Base-by-base conservation (phyloP, 30 jellyfish, hydroid and myxozoan genomes). In the Catostylus mosaicus region DNA sequence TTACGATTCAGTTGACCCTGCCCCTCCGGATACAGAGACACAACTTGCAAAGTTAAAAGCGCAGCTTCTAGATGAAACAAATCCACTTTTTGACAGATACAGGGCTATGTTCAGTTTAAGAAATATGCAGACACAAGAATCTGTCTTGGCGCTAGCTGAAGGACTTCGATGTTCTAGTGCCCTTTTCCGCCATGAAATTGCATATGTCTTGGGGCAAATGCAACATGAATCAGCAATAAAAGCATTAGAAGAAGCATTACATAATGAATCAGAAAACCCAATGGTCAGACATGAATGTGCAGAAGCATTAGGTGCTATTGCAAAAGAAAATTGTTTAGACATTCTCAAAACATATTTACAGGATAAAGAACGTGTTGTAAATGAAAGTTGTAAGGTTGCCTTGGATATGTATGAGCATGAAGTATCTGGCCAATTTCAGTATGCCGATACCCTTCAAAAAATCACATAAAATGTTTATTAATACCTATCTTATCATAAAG, bases 221-320 rank as follows among this genome's bases (percentile, higher is more conserved):
- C 97, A 95, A 22, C 93, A 90, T 38, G 80, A 79, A 30, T 92
- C 82, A 5, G 90, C 98, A 1, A 83, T 82, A 10, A 75, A 75
- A 1, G 96, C 97, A 45, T 80, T 95, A 20, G 80, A 38, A 73
- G 60, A 19, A 27, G 20, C 97, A 1, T 32, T 89, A 46, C 36
- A 69, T 20, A 80, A 90, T 69, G 52, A 63, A 8, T 12, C 74
- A 3, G 98, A 95, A 77, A 95, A 84, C 34, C 88, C 93, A 43
- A 95, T 95, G 99, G 99, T 95, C 4, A 96, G 99, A 45, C 99
- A 95, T 67, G 99, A 95, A 63, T 89, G 98, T 82, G 99, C 99
- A 20, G 98, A 89, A 45, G 99, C 99, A 43, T 76, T 95, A 18
- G 99, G 99, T 0, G 61, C 97, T 3, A 88, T 94, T 68, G 99